These are phyloP conservation scores for Eulemur coronatus DNA, from an alignment of 2,797 vertebrate species.

Conservation along the genomic window DNA sequence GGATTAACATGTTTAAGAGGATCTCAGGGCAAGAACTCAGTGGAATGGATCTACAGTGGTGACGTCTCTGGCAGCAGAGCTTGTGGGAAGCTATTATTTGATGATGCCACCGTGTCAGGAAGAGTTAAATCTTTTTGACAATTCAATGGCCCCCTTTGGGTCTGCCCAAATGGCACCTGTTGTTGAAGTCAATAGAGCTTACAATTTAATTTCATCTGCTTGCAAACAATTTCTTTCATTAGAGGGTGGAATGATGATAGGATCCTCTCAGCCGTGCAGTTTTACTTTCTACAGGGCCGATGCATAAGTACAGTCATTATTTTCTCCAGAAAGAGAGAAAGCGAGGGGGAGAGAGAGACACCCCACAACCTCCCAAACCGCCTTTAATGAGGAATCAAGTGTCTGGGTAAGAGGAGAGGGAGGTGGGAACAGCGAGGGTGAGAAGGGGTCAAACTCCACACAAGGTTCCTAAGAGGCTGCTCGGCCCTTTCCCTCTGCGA, in stretches of 20 bases:
- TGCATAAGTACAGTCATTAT: conserved; percentile 87
- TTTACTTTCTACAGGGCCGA: conserved; percentile 87
- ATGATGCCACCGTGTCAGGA: conserved; percentile 66
- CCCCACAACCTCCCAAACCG: conserved; percentile 73
- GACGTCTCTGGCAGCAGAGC: conserved; percentile 4
- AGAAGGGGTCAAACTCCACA: conserved; percentile 48
- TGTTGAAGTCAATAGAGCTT: conserved; percentile 94
- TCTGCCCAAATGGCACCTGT: conserved; percentile 93
- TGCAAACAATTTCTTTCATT: conserved; percentile 95
- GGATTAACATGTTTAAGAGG: not conserved
- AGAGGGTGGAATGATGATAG: conserved; percentile 92
- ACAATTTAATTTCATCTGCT: conserved; percentile 97
- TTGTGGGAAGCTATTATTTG: conserved; percentile 69
- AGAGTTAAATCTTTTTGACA: conserved; percentile 85
- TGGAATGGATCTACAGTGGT: conserved; percentile 16
- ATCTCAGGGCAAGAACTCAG: not conserved
- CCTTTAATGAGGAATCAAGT: conserved; percentile 80
- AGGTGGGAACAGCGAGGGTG: not conserved
- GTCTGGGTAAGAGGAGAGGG: not conserved
- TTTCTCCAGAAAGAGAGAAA: conserved; percentile 84
- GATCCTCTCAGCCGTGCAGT: conserved; percentile 90
- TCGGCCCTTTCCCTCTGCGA: conserved; percentile 69
- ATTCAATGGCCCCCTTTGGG: conserved; percentile 82
- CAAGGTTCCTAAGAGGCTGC: conserved; percentile 69
- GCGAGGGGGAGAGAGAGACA: not conserved